Conservation (phyloP, 2,888 invertebrate genomes). For the Diaprepes abbreviatus region DNA sequence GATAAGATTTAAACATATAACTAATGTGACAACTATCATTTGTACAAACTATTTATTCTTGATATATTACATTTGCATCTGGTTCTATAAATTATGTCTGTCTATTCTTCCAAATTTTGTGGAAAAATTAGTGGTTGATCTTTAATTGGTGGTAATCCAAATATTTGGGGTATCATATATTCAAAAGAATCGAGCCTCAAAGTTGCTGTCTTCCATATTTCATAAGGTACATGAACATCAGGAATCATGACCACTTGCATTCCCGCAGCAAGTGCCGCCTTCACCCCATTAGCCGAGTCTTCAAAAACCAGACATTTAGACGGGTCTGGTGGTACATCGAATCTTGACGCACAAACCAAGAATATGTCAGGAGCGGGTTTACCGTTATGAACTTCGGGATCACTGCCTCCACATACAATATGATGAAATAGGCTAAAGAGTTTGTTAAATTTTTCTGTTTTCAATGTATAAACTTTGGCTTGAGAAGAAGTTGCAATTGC, state of each 20-base stretch:
- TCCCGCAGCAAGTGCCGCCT: constrained; percentile 81
- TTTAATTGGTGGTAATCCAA: constrained; percentile 78
- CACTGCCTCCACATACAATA: constrained; percentile 84
- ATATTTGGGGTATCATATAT: constrained; percentile 86
- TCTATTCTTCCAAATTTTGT: neutral
- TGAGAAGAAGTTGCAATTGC: constrained; percentile 91
- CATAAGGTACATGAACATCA: constrained; percentile 69
- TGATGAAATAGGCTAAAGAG: constrained; percentile 81
- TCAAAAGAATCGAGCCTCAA: constrained; percentile 80
- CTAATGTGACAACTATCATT: no score
- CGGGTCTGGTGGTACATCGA: constrained; percentile 76
- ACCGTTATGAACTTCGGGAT: constrained; percentile 85
- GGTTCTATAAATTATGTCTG: no score
- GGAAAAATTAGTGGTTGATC: constrained; percentile 21
- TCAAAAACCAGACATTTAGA: constrained; percentile 87
- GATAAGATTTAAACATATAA: no score
- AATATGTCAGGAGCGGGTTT: constrained; percentile 94
- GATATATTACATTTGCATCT: no score
- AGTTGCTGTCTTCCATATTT: constrained; percentile 74
- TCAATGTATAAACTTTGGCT: constrained; percentile 77
- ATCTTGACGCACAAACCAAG: constrained; percentile 74
- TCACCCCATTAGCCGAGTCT: constrained; percentile 91
- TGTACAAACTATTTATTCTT: no score
- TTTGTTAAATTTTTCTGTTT: constrained; percentile 75
- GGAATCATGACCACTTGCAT: constrained; percentile 92